phyloP scores from a whole-genome alignment of 1,140 invertebrate species.

The Ceratitis capitata region DNA sequence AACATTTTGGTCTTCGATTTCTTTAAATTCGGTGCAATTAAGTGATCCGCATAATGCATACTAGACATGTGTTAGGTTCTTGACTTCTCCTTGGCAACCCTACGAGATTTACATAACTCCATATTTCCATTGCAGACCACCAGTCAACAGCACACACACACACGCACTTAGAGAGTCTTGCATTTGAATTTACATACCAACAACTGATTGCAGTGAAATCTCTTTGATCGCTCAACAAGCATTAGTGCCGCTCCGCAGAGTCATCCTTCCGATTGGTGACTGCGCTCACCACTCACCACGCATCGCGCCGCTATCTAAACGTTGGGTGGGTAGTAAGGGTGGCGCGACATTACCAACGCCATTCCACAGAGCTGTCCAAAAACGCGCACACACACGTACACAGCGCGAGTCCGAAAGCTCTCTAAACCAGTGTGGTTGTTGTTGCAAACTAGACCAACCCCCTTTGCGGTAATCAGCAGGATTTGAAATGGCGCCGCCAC shows the following conservation, averaged over 20 bases:
- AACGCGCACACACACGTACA: background rate
- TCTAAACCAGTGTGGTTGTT: background rate
- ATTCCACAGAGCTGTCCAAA: no score
- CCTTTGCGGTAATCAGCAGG: slow-evolving; percentile 44
- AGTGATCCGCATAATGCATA: no score
- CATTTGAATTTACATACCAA: no score
- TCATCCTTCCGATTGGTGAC: slow-evolving; percentile 43
- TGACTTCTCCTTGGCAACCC: background rate
- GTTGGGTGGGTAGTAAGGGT: slow-evolving; percentile 18
- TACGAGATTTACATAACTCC: background rate
- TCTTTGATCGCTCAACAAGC: slow-evolving; percentile 40
- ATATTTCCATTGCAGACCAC: background rate
- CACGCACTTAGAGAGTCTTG: background rate
- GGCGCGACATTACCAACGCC: background rate
- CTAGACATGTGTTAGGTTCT: no score
- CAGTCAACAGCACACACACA: background rate
- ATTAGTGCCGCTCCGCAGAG: slow-evolving; percentile 34
- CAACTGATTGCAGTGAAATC: slow-evolving; percentile 28
- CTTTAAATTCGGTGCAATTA: no score
- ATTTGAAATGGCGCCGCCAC: slow-evolving; percentile 63
- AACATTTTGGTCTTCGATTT: no score
- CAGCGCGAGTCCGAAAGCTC: background rate
- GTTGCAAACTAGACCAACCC: slow-evolving; percentile 35
- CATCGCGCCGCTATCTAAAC: background rate
- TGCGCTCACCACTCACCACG: background rate